These are phyloP conservation scores for Ophthalmolycus amberensis DNA, from an alignment of 2,113 vertebrate species.

Conservation along the genomic window DNA sequence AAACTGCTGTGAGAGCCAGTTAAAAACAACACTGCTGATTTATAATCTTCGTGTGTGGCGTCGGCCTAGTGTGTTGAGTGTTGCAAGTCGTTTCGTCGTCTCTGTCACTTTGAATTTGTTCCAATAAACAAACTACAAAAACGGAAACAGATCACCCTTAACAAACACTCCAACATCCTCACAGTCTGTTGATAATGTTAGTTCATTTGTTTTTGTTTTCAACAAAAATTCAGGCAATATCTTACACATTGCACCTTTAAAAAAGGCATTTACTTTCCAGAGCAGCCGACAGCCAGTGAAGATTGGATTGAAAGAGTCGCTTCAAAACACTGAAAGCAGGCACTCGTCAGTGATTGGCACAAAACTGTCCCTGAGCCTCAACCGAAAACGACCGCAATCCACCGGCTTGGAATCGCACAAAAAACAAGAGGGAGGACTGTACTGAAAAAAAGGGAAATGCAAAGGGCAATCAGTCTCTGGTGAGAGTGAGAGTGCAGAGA, in stretches of 20 bases:
- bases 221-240: background rate
- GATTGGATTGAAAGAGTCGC: slow-evolving; percentile 6
- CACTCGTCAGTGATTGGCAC: slow-evolving; percentile 10
- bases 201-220: too few relatives aligned
- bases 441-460: slow-evolving; percentile 31
- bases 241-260: background rate
- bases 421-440: slow-evolving; percentile 35
- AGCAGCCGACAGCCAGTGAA: slow-evolving; percentile 8
- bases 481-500: slow-evolving; percentile 77
- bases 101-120: background rate
- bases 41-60: background rate
- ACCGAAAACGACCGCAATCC: slow-evolving; percentile 18
- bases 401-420: slow-evolving; percentile 31
- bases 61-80: background rate
- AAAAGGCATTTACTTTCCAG: slow-evolving; percentile 50
- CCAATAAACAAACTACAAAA: background rate
- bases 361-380: slow-evolving; percentile 7
- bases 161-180: background rate
- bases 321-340: slow-evolving; percentile 40
- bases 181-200: too few relatives aligned
- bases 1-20: background rate
- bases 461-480: slow-evolving; percentile 54
- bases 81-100: too few relatives aligned
- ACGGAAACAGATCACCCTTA: background rate
- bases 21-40: background rate